Base-by-base conservation (phyloP, 2,113 vertebrate genomes). In the Apteryx owenii region DNA sequence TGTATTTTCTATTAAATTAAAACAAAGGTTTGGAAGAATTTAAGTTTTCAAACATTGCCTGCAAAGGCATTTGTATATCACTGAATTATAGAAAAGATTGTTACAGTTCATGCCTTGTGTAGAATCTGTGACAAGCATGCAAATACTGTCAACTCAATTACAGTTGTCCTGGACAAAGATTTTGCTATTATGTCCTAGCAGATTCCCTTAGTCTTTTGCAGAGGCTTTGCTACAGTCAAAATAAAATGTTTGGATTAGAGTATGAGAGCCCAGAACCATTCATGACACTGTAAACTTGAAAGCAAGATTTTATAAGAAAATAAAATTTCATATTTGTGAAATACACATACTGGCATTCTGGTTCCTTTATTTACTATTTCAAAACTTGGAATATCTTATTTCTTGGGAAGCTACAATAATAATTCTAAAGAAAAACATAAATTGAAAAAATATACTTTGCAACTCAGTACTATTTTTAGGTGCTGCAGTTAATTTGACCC, bases 401-500 rank as follows among this genome's bases (percentile, higher is more conserved):
- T 64, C 2, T 40, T 73, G 40, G 44, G n/a, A 33, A 69, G 8
- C 50, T 51, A 31, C 58, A 50, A 1, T 65, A 12, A 5, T 26
- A 72, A 38, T 53, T 40, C n/a, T 61, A n/a, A 44, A 61, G 48
- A 38, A 54, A 64, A 44, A 31, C 25, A 38, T 58, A 78, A 56
- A 33, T 16, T 69, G 22, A 16, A 61, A 78, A 64, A 54, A 62
- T 15, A 10, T 28, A 42, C 15, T 18, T 62, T 69, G 62, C 26
- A 58, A 68, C 88, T 86, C 65, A 42, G n/a, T 23, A 16, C 7
- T 54, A 82, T 51, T 85, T 97, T 61, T 89, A 99, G 98, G 98
- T 80, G 98, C 98, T 48, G 97, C 98, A 40, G 98, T 98, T 61
- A 98, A 99, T 93, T 97, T 98, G 54, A 98, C 98, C 81, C 96